Evolutionary conservation across 2,797 vertebrate genomes (phyloP), one percentile per base, ranked within the genome.

Genomic region (Accipiter superciliosus): DNA sequence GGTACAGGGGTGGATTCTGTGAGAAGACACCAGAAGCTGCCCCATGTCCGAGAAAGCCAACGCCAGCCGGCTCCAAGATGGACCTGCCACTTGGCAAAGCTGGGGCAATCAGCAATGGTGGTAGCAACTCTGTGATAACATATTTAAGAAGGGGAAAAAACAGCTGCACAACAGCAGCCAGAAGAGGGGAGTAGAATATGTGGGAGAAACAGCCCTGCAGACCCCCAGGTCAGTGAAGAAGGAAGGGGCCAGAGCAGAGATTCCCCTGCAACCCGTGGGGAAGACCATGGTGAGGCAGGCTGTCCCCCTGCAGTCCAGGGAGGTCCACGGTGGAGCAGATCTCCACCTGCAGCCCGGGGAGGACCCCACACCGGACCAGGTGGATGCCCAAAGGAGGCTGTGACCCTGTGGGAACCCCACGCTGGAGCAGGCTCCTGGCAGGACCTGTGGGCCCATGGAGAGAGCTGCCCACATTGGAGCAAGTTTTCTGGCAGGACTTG

Each of bases 331-430:
- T 19, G 17, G 31, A 66, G 42, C 21, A 57, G 26, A 63, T 22
- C 8, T 35, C 5, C 28, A 71, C 40, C 45, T 77, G 40, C 37
- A 77, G 18, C 24, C 45, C 2, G 0, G 2, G 10, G 40, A 66
- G 6, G 10, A 15, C 37, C 7, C 18, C 24, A 52, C 6, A 10
- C 19, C 13, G 5, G 10, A 71, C 53, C 26, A 66, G 18, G 18
- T 4, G 15, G 26, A 21, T 65, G 7, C 3, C 15, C 17, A 4
- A 44, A 61, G 26, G 17, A 22, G n/a, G 8, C 5, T 72, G 37
- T 31, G 39, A 35, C 11, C 35, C 21, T 2, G 0, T 40, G 50
- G 13, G 4, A 9, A 61, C 18, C 18, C 39, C 6, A 3, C 1
- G 21, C 8, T n/a, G 15, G 26, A 82, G 31, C 26, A 40, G 0